These are phyloP conservation scores for Styela plicata DNA, from an alignment of 23 tunicate genomes.

Conservation along the genomic window DNA sequence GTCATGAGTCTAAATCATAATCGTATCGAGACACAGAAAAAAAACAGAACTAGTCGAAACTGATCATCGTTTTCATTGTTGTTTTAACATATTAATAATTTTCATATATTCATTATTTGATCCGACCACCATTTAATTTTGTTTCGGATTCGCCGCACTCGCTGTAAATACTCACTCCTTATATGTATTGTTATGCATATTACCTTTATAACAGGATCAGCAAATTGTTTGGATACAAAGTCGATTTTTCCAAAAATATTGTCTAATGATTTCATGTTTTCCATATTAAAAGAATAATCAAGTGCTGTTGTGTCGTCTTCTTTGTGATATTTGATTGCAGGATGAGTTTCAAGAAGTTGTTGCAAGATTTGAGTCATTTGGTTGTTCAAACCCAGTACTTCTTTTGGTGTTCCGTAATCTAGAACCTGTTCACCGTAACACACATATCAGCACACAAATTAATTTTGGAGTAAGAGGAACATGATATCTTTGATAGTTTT, in stretches of 20 bases:
- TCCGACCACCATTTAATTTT: too few species aligned
- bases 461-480: too few species aligned
- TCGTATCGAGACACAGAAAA: too few species aligned
- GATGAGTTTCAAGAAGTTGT: conserved; percentile 90
- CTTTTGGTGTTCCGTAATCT: conserved; percentile 94
- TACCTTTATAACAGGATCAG: conserved; percentile 56
- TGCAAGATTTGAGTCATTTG: conserved; percentile 89
- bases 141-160: too few species aligned
- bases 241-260: conserved; percentile 58
- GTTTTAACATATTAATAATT: too few species aligned
- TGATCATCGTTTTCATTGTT: too few species aligned
- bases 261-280: conserved; percentile 54
- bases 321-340: conserved; percentile 66
- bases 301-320: conserved; percentile 55
- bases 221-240: conserved; percentile 44
- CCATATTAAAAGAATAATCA: conserved; percentile 57
- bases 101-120: too few species aligned
- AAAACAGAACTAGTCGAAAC: too few species aligned
- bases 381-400: conserved; percentile 88
- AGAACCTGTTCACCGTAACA: too few species aligned
- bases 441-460: too few species aligned
- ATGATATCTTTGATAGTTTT: too few species aligned
- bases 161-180: not conserved
- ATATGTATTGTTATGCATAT: not conserved
- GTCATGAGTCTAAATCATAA: too few species aligned